phyloP scores from a whole-genome alignment of 2,797 vertebrate species.

The Urophycis tenuis region DNA sequence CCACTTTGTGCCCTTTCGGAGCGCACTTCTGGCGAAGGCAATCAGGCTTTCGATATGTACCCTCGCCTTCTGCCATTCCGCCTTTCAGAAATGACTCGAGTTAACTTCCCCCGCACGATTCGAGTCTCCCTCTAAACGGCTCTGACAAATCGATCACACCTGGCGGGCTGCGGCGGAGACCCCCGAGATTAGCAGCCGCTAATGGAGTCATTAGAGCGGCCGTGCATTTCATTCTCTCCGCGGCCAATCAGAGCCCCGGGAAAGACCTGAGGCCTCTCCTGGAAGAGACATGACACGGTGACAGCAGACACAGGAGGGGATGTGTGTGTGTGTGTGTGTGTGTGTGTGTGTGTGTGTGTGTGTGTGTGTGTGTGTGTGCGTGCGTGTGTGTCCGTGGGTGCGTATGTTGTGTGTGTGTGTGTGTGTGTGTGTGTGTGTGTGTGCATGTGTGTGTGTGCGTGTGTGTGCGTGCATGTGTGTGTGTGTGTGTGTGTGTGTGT shows the following conservation, averaged over 20 bases:
- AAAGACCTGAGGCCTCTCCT: constrained; percentile 30
- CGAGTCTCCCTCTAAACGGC: constrained; percentile 41
- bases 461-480: neutral
- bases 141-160: constrained; percentile 30
- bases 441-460: too few relatives aligned
- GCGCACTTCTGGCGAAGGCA: constrained; percentile 26
- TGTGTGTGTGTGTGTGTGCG: too few relatives aligned
- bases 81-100: constrained; percentile 28
- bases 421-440: too few relatives aligned
- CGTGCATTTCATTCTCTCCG: constrained; percentile 43
- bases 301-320: constrained; percentile 17
- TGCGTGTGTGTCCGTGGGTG: too few relatives aligned
- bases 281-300: constrained; percentile 43
- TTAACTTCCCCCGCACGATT: constrained; percentile 36
- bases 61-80: constrained; percentile 23
- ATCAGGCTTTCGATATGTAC: constrained; percentile 35
- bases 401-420: too few relatives aligned
- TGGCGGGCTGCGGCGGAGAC: constrained; percentile 42
- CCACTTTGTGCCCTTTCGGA: constrained; percentile 25
- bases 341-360: too few relatives aligned
- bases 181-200: constrained; percentile 51
- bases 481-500: neutral
- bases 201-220: constrained; percentile 58
- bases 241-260: constrained; percentile 45
- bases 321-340: too few relatives aligned